Base-by-base conservation (phyloP, 2,797 vertebrate genomes). In the Micromesistius poutassou region DNA sequence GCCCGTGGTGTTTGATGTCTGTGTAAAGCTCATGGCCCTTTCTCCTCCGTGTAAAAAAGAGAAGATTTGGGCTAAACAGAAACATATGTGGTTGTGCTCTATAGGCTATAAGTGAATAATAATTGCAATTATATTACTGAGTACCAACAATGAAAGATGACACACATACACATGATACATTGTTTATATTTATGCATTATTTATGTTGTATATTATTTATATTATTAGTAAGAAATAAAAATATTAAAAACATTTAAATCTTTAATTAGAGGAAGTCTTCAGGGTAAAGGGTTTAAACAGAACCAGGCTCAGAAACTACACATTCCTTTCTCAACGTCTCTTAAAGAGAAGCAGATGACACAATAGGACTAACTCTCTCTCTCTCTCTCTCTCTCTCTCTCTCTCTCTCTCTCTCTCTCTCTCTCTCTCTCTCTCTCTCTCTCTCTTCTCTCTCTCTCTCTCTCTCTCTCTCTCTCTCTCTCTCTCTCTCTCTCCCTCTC, bases 311-410 rank as follows among this genome's bases (percentile, higher is more conserved):
- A 38, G 40, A 50, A 79, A 79, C 81, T 78, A 81, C 81, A 82
- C 92, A 92, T 93, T 93, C 93, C 89, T 76, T 79, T 80, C 81
- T 82, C 38, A 79, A 88, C 87, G 82, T 78, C 79, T 36, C 74
- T 84, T 91, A 91, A 91, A 87, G 38, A 87, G 84, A 91, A 92
- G 82, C 92, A 92, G 86, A 91, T 92, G 89, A 87, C 35, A 70
- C 40, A 35, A 40, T n/a, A 42, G 5, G 70, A 22, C 70, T 33
- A 71, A 71, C 76, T n/a, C 38, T 72, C 75, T 74, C 79, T 74
- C 12, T 28, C 25, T 46, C 62, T 76, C 71, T 71, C 76, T n/a
- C 38, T 72, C 74, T 75, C 79, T 75, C 14, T 25, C 25, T 46
- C 71, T 75, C 8, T 42, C 71, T 30, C 71, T 72, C 73, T n/a